Evolutionary conservation across 2,797 vertebrate genomes (phyloP).

Genomic region (Pantherophis vulpinus): DNA sequence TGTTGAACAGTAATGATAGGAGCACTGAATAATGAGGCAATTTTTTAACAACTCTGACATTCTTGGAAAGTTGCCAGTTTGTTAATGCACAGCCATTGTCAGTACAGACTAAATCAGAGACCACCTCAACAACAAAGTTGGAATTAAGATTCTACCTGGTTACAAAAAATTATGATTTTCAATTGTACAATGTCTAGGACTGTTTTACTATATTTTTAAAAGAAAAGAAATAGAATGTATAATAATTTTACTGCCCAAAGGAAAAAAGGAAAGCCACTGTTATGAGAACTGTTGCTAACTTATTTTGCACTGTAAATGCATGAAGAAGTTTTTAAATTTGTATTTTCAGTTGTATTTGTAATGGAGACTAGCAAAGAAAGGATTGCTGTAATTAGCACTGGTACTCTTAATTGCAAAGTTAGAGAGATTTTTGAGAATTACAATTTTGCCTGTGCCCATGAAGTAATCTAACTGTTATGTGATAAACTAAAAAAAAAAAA

Average conservation of each 20-base stretch:
- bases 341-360: not conserved
- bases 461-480: not conserved
- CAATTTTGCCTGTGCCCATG: not conserved
- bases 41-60: not conserved
- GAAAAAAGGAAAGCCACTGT: not conserved
- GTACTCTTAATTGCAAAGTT: not conserved
- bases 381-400: not conserved
- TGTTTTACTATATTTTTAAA: not conserved
- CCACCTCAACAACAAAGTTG: not conserved
- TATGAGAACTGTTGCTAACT: not conserved
- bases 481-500: no score
- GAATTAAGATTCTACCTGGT: not conserved
- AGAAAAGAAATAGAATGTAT: not conserved
- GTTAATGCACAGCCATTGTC: not conserved
- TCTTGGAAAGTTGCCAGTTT: conserved; percentile 2
- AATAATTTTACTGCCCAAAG: not conserved
- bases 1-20: not conserved
- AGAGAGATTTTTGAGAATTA: not conserved
- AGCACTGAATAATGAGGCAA: not conserved
- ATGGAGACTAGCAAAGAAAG: not conserved
- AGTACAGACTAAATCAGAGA: not conserved
- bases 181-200: not conserved
- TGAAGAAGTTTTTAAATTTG: not conserved
- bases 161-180: not conserved
- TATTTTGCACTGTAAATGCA: not conserved